Evolutionary conservation across 23 tunicate species (phyloP).

Genomic region (Phallusia fumigata): DNA sequence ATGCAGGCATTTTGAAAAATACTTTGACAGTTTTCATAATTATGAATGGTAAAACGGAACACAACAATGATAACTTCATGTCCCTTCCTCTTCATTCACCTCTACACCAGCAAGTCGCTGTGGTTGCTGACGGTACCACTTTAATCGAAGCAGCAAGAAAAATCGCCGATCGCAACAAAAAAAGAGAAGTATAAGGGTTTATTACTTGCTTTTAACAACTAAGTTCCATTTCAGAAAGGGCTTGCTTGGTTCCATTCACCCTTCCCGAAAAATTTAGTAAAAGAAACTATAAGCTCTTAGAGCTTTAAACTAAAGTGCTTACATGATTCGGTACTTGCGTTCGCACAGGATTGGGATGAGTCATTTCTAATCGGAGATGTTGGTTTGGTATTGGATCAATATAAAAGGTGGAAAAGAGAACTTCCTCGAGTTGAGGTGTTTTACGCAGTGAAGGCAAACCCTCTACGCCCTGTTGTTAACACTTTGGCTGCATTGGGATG

Average conservation of each 20-base stretch:
- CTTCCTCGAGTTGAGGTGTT: not conserved
- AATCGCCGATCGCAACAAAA: not conserved
- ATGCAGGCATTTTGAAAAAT: too few species aligned
- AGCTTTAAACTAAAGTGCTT: too few species aligned
- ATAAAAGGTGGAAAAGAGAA: not conserved
- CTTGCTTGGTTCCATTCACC: too few species aligned
- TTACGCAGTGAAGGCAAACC: not conserved
- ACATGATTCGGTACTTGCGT: too few species aligned
- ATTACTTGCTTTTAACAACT: too few species aligned
- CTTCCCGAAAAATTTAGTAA: too few species aligned
- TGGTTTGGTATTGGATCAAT: not conserved
- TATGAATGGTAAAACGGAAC: too few species aligned
- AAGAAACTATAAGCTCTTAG: too few species aligned
- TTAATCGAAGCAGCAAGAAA: not conserved
- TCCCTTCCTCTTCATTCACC: not conserved
- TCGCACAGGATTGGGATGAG: not conserved
- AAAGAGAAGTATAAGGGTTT: not conserved
- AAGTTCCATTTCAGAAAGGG: too few species aligned
- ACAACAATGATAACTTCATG: not conserved
- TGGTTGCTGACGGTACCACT: not conserved
- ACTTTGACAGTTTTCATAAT: too few species aligned
- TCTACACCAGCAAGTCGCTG: not conserved
- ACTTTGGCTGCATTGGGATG: constrained; percentile 7
- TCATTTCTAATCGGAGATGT: not conserved
- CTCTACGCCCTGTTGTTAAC: not conserved